Conservation (phyloP, 2,113 vertebrate genomes). For the Enhydra lutris region DNA sequence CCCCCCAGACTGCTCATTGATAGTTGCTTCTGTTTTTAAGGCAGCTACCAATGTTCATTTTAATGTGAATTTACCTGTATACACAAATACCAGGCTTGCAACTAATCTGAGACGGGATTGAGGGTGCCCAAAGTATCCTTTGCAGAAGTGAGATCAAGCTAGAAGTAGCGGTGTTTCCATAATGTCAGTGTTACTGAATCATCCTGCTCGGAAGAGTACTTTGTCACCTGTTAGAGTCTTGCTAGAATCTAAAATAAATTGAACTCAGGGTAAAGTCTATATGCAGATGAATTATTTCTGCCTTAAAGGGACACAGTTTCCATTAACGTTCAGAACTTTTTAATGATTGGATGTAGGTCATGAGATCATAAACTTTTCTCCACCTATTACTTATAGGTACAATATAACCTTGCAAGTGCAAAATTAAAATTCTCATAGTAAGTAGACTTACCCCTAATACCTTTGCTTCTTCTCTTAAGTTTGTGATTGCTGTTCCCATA, state of each 20-base stretch:
- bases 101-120: too few species aligned
- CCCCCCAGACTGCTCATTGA: neutral
- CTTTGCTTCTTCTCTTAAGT: neutral
- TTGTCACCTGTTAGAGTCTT: neutral
- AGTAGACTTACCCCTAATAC: slow-evolving; percentile 33
- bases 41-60: too few species aligned
- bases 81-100: too few species aligned
- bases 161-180: neutral
- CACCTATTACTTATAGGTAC: neutral
- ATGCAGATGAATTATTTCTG: neutral
- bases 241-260: neutral
- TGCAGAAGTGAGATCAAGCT: too few species aligned
- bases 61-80: too few species aligned
- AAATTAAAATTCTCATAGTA: neutral
- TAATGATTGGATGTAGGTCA: neutral
- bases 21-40: too few species aligned
- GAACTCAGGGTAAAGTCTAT: neutral
- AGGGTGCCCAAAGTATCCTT: too few species aligned
- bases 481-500: accelerated
- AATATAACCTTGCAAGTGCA: neutral
- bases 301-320: neutral
- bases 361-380: neutral
- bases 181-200: neutral
- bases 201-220: neutral
- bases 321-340: neutral